Percentiles rank a stretch among this genome's conserved stretches.
phyloP scores from a whole-genome alignment of 2,888 invertebrate species.

The Aphodius sticticus region DNA sequence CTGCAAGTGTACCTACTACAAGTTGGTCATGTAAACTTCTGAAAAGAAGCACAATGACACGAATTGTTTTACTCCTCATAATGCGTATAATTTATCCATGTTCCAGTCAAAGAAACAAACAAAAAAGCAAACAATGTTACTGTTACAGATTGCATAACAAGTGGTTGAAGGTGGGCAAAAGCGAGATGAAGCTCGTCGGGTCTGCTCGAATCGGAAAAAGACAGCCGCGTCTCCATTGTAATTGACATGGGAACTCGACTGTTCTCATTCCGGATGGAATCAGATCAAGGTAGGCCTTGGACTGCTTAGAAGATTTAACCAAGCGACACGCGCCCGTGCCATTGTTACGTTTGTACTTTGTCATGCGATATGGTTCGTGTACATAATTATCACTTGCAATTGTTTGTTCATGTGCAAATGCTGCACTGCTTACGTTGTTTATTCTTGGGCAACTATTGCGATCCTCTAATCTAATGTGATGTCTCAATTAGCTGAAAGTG shows the following conservation, averaged over 20 bases:
- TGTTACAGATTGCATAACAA: conserved; percentile 46
- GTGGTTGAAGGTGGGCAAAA: conserved; percentile 43
- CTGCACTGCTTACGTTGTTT: conserved; percentile 12
- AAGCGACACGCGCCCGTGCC: conserved; percentile 50
- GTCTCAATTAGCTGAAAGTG: background rate
- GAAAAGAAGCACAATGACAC: conserved; percentile 21
- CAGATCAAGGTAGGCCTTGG: conserved; percentile 55
- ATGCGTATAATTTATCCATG: conserved; percentile 38
- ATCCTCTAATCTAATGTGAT: conserved; percentile 6
- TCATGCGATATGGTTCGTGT: conserved; percentile 49
- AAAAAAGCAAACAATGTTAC: conserved; percentile 35
- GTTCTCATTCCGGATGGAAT: conserved; percentile 55
- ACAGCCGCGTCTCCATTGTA: conserved; percentile 42
- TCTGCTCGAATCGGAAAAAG: conserved; percentile 26
- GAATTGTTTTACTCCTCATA: conserved; percentile 33
- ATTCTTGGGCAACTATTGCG: conserved; percentile 18
- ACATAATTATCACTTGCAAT: conserved; percentile 48
- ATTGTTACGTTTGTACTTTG: conserved; percentile 46
- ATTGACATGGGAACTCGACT: conserved; percentile 56
- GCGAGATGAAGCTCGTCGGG: conserved; percentile 30
- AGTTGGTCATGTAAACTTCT: background rate
- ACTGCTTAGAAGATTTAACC: conserved; percentile 52
- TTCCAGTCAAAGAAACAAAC: conserved; percentile 27
- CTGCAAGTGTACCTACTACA: background rate
- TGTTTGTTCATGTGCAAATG: conserved; percentile 42